phyloP scores from a whole-genome alignment of 37 sponge, comb jelly and placozoan species.

The Bolinopsis microptera region DNA sequence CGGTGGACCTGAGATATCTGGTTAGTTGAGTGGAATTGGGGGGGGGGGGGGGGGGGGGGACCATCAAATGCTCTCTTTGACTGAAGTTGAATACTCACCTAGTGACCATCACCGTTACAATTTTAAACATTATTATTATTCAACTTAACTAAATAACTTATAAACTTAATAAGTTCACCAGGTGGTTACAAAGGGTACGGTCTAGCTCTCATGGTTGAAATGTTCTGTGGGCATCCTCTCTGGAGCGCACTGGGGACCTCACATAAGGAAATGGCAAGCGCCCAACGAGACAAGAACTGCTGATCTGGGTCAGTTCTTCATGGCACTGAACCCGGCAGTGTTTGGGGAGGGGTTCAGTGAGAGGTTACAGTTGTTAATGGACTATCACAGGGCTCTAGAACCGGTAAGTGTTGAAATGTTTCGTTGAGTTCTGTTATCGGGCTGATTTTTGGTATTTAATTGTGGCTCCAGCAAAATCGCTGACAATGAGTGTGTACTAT shows the following conservation, averaged over 20 bases:
- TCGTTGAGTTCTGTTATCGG: too few species aligned
- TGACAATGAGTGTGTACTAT: too few species aligned
- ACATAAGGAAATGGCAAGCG: constrained; percentile 74
- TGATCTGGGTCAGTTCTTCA: constrained; percentile 85
- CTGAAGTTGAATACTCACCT: neutral
- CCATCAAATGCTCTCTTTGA: neutral
- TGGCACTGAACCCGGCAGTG: constrained; percentile 80
- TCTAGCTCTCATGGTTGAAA: constrained; percentile 86
- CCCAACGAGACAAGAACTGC: constrained; percentile 61
- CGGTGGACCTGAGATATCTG: constrained; percentile 82
- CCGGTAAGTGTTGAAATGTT: constrained; percentile 77
- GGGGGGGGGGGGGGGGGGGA: too few species aligned
- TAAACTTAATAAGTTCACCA: too few species aligned
- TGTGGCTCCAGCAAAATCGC: too few species aligned
- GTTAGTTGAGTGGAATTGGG: too few species aligned
- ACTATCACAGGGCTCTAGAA: constrained; percentile 73
- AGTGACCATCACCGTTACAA: too few species aligned
- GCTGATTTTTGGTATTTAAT: too few species aligned
- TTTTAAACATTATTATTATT: too few species aligned
- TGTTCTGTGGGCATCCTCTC: constrained; percentile 84
- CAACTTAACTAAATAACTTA: too few species aligned
- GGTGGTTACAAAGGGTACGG: constrained; percentile 95
- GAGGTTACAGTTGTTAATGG: constrained; percentile 74
- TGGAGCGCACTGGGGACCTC: constrained; percentile 76
- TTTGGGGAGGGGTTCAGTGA: constrained; percentile 81